phyloP scores from a whole-genome alignment of 2,113 vertebrate genomes.

The Cromileptes altivelis region DNA sequence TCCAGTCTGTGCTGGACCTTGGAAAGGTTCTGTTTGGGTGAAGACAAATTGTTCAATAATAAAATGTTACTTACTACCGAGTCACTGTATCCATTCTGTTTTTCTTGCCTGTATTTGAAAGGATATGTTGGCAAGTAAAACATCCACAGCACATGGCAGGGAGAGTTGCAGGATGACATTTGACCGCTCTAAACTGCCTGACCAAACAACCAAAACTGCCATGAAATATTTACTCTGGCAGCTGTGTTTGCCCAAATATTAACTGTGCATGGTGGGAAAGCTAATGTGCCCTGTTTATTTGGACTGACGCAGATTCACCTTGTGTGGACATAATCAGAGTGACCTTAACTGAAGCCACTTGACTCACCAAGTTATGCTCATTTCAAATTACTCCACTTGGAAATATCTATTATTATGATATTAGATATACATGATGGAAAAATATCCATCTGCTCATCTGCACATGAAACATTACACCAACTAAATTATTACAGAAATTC shows the following conservation, averaged over 20 bases:
- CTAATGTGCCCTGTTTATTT: slow-evolving; percentile 31
- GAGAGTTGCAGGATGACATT: background rate
- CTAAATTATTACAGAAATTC: slow-evolving; percentile 28
- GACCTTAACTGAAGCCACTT: background rate
- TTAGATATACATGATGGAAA: slow-evolving; percentile 5
- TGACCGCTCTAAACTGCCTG: slow-evolving; percentile 18
- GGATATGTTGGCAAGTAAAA: background rate
- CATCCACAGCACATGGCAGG: background rate
- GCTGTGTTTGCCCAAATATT: slow-evolving; percentile 38
- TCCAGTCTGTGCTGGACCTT: background rate
- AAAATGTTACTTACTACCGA: background rate
- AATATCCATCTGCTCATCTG: background rate
- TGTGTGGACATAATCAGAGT: slow-evolving; percentile 14
- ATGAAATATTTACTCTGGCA: slow-evolving; percentile 37
- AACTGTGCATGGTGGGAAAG: slow-evolving; percentile 26
- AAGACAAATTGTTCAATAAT: background rate
- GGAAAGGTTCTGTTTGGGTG: background rate
- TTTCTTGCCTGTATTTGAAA: background rate
- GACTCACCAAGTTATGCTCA: background rate
- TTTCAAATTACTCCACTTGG: background rate
- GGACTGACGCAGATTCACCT: slow-evolving; percentile 24
- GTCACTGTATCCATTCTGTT: background rate
- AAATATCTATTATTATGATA: background rate
- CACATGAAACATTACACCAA: slow-evolving; percentile 15
- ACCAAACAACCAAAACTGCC: slow-evolving; percentile 25